phyloP scores from a whole-genome alignment of 2,113 vertebrate genomes.

The zebrafish (Danio rerio) region GRCz12tu NC_133178.1:21423501-21424000 shows the following conservation, averaged over 20 bases:
- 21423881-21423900: too few species aligned
- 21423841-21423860: not conserved
- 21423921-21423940: too few species aligned
- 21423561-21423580: slow-evolving; percentile 21
- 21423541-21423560: not conserved
- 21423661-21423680: too few species aligned
- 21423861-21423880: not conserved
- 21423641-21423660: not conserved
- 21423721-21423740: not conserved
- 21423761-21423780: slow-evolving; percentile 16
- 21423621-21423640: slow-evolving; percentile 16
- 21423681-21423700: not conserved
- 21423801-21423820: not conserved
- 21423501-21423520: slow-evolving; percentile 24
- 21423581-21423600: slow-evolving; percentile 36
- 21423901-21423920: too few species aligned
- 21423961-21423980: too few species aligned
- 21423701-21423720: not conserved
- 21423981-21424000: too few species aligned
- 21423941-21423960: too few species aligned
- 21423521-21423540: slow-evolving; percentile 11
- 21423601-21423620: slow-evolving; percentile 1
- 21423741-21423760: not conserved
- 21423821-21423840: not conserved
- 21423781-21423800: not conserved